Evolutionary conservation across 92 coral and sea anemone genomes (phyloP), one percentile per base, ranked within the genome.

Genomic region (Umimayanthus chanpuru): DNA sequence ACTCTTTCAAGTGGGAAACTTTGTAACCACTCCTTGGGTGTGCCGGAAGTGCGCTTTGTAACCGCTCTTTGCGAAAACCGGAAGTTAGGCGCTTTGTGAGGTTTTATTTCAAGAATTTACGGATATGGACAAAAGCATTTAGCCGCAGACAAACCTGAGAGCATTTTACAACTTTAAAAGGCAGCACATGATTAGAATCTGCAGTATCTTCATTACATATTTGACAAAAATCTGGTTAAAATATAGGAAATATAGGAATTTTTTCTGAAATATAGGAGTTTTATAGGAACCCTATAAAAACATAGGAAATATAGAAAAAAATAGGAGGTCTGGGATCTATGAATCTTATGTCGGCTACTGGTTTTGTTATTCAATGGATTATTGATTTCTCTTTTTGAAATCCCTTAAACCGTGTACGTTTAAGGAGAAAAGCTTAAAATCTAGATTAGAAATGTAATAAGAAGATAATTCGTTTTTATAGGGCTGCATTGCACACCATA

Each of bases 251-350:
- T 76, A 40, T 76, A 74, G 79, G 79, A 75, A 39, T 40, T 75
- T 75, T 75, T 77, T 44, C 61, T 43, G 61, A 77, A 77, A 77
- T 77, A 77, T 44, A 77, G 81, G 47, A 77, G 81, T 77, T 77
- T 77, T 77, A 77, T 77, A 77, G 81, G 81, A 75, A 75, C 40
- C 79, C 61, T 77, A 44, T 77, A 43, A 77, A 43, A 75, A 75
- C 50, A 77, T 77, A 44, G 58, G 81, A 77, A 77, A 77, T 43
- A 77, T 77, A 77, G 81, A 64, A 75, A 75, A 75, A 75, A 40
- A 75, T 75, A 75, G 79, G 79, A 75, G 79, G 79, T 75, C 79
- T 75, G 79, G 79, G 79, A 75, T 75, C 79, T 25, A 75, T 75
- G 79, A 32, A 32, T 32, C 0, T 32, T 32, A 32, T 32, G 36